Base-by-base conservation (phyloP, 2,113 vertebrate genomes). In the Ariopsis seemanni region DNA sequence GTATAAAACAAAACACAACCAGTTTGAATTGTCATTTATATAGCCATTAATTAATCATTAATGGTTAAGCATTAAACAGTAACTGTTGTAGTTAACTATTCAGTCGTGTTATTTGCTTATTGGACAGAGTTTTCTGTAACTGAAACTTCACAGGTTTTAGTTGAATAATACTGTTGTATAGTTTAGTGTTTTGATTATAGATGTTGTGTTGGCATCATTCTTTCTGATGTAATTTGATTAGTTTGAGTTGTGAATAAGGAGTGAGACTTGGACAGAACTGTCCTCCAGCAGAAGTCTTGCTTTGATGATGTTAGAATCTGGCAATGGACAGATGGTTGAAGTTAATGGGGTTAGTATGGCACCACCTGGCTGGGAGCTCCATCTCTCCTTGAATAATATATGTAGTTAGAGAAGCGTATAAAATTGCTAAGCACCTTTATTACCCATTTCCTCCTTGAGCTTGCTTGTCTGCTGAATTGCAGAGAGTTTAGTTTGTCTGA, bases 321-420 rank as follows among this genome's bases (percentile, higher is more conserved):
- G 82, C 74, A 78, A 58, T 10, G 53, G 87, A 77, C 87, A 84
- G 82, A 79, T 78, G 87, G 87, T 79, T 75, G 72, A 58, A 78
- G 82, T 83, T 88, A 88, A 88, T 84, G 62, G 87, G 87, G 87
- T 84, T 84, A 84, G 72, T 25, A 52, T 84, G 74, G 87, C 82
- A 79, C 72, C 72, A 84, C 72, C 75, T 84, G 87, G 50, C 74
- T 79, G 55, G 82, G 60, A 84, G 60, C 65, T 72, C 58, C 18
- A 53, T 48, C 17, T 48, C 50, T 50, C 57, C 42, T 20, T 83
- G 86, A 87, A 87, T 87, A 71, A 87, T 52, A 48, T 52, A 60
- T 74, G 17, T 58, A 62, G 86, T 63, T 77, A 34, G 17, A 62
- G 71, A 78, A 83, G 81, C 4, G 22, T 34, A 60, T 82, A 27